Percentiles rank a stretch among this genome's conserved stretches.
Evolutionary conservation across 2,113 vertebrate species (phyloP).

Genomic region (Chlamydotis undulata): DNA sequence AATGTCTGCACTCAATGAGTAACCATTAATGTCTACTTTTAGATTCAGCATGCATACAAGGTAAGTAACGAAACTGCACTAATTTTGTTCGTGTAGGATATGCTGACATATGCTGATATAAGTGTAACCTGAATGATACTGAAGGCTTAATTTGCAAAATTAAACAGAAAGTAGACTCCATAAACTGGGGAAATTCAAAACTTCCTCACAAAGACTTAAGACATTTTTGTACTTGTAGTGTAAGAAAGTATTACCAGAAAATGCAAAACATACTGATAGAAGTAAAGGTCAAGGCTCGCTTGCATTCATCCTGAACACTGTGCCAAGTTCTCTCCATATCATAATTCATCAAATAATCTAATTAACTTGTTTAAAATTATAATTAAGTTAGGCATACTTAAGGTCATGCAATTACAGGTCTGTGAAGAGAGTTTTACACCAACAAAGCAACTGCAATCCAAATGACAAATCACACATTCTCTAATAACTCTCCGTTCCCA

Average conservation of each 20-base stretch:
- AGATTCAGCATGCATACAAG: not conserved
- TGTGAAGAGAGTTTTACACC: conserved; percentile 36
- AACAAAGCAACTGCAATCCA: conserved; percentile 29
- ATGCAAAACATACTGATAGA: not conserved
- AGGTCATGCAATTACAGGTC: conserved; percentile 36
- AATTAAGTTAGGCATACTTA: conserved; percentile 48
- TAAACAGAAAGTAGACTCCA: not conserved
- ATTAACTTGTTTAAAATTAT: conserved; percentile 50
- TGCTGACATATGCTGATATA: not conserved
- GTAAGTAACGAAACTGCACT: not conserved
- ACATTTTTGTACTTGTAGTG: not conserved
- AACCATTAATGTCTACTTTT: not conserved
- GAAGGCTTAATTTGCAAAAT: not conserved
- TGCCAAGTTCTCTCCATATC: not conserved
- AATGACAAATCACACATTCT: conserved; percentile 53
- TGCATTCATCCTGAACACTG: not conserved
- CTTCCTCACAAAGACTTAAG: not conserved
- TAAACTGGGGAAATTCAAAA: not conserved
- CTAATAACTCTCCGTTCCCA: not conserved
- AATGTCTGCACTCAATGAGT: not conserved
- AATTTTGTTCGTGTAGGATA: not conserved
- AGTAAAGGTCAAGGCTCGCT: conserved; percentile 30
- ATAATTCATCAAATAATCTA: conserved; percentile 61
- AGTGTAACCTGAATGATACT: not conserved
- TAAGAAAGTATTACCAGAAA: not conserved